Conservation (phyloP, 2,888 invertebrate genomes). For the Napeogenes sylphis region DNA sequence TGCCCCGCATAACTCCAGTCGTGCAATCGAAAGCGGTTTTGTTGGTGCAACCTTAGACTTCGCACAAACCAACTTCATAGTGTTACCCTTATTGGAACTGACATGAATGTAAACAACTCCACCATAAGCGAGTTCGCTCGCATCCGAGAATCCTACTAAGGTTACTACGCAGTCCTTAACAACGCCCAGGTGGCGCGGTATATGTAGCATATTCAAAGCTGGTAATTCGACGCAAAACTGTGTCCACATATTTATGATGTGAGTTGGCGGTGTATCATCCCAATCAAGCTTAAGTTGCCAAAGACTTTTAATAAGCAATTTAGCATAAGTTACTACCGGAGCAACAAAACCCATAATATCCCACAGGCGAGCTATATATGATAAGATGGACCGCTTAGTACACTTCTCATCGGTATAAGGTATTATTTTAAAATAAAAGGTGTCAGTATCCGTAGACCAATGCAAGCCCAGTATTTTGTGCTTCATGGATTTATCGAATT, state of each 20-base stretch:
- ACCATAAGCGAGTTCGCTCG: slow-evolving; percentile 13
- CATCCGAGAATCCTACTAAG: slow-evolving; percentile 25
- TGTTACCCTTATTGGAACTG: not conserved
- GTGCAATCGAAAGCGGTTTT: too few relatives aligned
- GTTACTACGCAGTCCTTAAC: slow-evolving; percentile 3
- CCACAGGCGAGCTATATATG: slow-evolving; percentile 23
- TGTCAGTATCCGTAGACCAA: slow-evolving; percentile 17
- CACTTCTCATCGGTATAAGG: slow-evolving; percentile 17
- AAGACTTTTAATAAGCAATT: slow-evolving; percentile 22
- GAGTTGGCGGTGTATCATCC: slow-evolving; percentile 23
- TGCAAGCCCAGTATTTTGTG: slow-evolving; percentile 18
- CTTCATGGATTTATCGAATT: too few relatives aligned
- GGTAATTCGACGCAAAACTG: slow-evolving; percentile 19
- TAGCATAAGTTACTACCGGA: slow-evolving; percentile 20
- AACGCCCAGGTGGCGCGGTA: slow-evolving; percentile 22
- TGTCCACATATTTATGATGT: slow-evolving; percentile 19
- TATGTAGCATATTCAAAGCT: slow-evolving; percentile 10
- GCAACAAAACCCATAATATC: slow-evolving; percentile 27
- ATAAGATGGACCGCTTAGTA: slow-evolving; percentile 33
- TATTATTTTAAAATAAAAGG: too few relatives aligned
- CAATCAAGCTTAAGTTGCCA: slow-evolving; percentile 22
- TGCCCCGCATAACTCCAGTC: too few relatives aligned
- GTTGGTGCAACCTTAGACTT: too few relatives aligned
- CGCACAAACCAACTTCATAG: too few relatives aligned
- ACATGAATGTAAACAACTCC: slow-evolving; percentile 17